Evolutionary conservation across 2,797 vertebrate species (phyloP).

Genomic region (Protonibea diacanthus): DNA sequence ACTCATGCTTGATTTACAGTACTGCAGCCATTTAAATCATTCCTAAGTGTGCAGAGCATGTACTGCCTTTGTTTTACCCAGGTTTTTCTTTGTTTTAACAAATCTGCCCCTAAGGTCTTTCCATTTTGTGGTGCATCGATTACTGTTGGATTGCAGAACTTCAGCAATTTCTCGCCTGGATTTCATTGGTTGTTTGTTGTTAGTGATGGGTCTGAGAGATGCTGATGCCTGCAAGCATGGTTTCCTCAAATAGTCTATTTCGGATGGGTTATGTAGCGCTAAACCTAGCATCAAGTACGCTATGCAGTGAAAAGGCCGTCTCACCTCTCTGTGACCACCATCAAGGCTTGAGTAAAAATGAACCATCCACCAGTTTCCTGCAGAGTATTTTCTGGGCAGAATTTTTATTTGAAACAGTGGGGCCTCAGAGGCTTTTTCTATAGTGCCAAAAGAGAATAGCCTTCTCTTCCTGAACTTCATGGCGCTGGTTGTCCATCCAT

Average conservation of each 20-base stretch:
- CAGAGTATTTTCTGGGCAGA: slow-evolving; percentile 39
- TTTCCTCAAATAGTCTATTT: slow-evolving; percentile 22
- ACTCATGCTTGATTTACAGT: slow-evolving; percentile 37
- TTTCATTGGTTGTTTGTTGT: slow-evolving; percentile 52
- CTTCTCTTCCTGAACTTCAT: slow-evolving; percentile 70
- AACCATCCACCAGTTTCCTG: slow-evolving; percentile 43
- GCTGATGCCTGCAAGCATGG: slow-evolving; percentile 32
- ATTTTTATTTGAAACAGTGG: slow-evolving; percentile 68
- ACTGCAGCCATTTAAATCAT: slow-evolving; percentile 29
- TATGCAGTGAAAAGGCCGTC: slow-evolving; percentile 12
- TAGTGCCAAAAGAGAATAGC: slow-evolving; percentile 61
- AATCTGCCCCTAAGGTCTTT: slow-evolving; percentile 48
- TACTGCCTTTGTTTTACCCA: slow-evolving; percentile 37
- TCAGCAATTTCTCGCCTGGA: slow-evolving; percentile 47
- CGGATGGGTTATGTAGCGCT: slow-evolving; percentile 28
- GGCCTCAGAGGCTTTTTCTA: slow-evolving; percentile 52
- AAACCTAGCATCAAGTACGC: slow-evolving; percentile 21
- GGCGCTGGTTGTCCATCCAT: slow-evolving; percentile 78
- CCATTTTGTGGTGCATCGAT: slow-evolving; percentile 56
- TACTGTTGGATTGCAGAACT: slow-evolving; percentile 53
- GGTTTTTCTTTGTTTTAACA: slow-evolving; percentile 59
- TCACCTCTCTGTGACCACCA: slow-evolving; percentile 47
- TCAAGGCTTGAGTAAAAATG: slow-evolving; percentile 38
- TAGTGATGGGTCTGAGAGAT: slow-evolving; percentile 47
- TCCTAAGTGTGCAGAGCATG: slow-evolving; percentile 35